A percentile compares a stretch with the other conserved stretches of the same genome.
phyloP scores from a whole-genome alignment of 2,888 invertebrate species.

The Brassicogethes aeneus region DNA sequence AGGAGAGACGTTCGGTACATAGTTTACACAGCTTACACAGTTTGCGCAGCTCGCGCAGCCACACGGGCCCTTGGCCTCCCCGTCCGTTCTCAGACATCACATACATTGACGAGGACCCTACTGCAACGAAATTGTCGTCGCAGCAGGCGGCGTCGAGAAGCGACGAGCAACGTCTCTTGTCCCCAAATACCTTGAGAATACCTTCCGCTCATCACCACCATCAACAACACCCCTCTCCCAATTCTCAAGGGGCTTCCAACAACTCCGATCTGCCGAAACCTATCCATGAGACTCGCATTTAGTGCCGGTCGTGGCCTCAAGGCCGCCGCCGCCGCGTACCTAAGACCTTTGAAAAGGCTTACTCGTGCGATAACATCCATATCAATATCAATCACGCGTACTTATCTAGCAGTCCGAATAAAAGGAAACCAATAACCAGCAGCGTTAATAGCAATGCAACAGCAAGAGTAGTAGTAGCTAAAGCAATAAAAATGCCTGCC shows the following conservation, averaged over 20 bases:
- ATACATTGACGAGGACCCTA: conserved; percentile 47
- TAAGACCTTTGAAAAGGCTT: too few relatives aligned
- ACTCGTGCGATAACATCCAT: too few relatives aligned
- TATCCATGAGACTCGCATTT: conserved; percentile 66
- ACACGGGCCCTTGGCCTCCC: conserved; percentile 53
- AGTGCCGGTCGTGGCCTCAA: conserved; percentile 40
- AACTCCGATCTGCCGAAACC: conserved; percentile 53
- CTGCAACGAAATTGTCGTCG: conserved; percentile 35
- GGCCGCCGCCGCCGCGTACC: conserved; percentile 26
- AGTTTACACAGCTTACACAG: conserved; percentile 91
- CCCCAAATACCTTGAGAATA: conserved; percentile 43
- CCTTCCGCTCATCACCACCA: conserved; percentile 42
- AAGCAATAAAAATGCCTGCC: conserved; percentile 12
- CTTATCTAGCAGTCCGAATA: too few relatives aligned
- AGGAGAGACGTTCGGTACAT: conserved; percentile 97
- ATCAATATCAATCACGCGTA: too few relatives aligned
- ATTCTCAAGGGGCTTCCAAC: conserved; percentile 47
- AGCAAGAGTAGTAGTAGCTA: conserved; percentile 4
- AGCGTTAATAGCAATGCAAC: conserved; percentile 8
- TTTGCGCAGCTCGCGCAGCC: conserved; percentile 69
- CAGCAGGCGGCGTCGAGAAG: conserved; percentile 32
- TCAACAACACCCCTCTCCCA: conserved; percentile 45
- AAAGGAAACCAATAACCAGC: too few relatives aligned
- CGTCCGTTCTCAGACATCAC: conserved; percentile 76
- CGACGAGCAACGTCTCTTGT: conserved; percentile 38